phyloP scores from a whole-genome alignment of 2,113 vertebrate species.

The Rhinolophus ferrumequinum region DNA sequence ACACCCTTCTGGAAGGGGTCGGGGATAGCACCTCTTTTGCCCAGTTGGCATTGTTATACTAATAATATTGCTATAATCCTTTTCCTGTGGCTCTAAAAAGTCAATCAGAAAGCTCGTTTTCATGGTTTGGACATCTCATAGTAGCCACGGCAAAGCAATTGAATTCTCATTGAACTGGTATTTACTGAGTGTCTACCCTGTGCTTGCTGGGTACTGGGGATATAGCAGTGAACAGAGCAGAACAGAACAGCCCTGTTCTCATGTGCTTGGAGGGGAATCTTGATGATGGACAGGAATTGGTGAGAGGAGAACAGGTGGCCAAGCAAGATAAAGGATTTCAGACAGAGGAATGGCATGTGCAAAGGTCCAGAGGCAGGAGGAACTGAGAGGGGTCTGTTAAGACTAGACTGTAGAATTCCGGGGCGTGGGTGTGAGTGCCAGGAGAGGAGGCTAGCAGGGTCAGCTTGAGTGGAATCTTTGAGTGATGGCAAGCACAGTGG shows the following conservation, averaged over 20 bases:
- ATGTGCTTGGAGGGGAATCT: not conserved
- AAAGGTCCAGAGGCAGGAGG: not conserved
- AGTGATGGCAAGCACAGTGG: not conserved
- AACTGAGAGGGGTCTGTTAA: not conserved
- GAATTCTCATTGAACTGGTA: not conserved
- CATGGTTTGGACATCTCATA: not conserved
- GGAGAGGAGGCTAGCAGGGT: not conserved
- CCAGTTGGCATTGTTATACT: rapidly evolving
- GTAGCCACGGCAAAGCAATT: not conserved
- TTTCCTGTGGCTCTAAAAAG: not conserved
- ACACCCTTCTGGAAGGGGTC: not conserved
- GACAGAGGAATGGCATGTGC: not conserved
- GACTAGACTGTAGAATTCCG: not conserved
- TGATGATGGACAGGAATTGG: not conserved
- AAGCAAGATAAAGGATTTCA: not conserved
- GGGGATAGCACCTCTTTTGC: too few relatives aligned
- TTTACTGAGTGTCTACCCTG: not conserved
- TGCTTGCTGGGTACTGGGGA: not conserved
- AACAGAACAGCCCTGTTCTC: too few relatives aligned
- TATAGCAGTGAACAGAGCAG: not conserved
- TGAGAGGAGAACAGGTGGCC: too few relatives aligned
- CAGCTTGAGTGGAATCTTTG: not conserved
- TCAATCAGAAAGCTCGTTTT: not conserved
- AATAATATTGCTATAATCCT: not conserved
- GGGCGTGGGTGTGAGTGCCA: not conserved